These are phyloP conservation scores for Gymnopithys bicolor DNA, from an alignment of 2,797 vertebrate genomes.

Conservation along the genomic window DNA sequence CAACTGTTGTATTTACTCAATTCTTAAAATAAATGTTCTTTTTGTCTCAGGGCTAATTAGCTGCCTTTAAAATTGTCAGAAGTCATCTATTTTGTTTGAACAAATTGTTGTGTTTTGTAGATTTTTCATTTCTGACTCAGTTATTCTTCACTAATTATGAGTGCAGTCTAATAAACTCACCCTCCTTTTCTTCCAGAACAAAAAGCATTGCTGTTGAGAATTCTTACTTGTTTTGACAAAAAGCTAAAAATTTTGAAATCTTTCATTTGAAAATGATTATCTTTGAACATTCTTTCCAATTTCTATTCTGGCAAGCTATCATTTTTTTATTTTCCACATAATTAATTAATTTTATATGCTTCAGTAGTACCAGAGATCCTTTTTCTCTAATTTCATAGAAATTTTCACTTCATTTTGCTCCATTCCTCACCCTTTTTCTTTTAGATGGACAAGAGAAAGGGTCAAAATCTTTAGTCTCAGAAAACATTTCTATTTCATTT, in stretches of 20 bases:
- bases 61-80: slow-evolving; percentile 5
- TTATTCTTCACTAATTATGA: neutral
- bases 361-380: neutral
- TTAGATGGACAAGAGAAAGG: neutral
- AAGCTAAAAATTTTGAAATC: neutral
- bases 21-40: neutral
- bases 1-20: neutral
- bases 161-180: neutral
- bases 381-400: neutral
- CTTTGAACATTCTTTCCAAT: neutral
- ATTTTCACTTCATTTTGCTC: neutral
- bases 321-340: neutral
- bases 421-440: neutral
- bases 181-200: neutral
- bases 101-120: neutral
- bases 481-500: neutral
- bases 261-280: neutral
- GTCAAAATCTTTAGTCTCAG: neutral
- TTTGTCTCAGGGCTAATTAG: neutral
- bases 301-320: neutral
- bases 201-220: neutral
- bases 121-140: slow-evolving; percentile 14
- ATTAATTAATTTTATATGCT: neutral
- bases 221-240: neutral
- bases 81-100: neutral